These are phyloP conservation scores for Scleropages formosus DNA, from an alignment of 2,797 vertebrate genomes.

Conservation along the genomic window DNA sequence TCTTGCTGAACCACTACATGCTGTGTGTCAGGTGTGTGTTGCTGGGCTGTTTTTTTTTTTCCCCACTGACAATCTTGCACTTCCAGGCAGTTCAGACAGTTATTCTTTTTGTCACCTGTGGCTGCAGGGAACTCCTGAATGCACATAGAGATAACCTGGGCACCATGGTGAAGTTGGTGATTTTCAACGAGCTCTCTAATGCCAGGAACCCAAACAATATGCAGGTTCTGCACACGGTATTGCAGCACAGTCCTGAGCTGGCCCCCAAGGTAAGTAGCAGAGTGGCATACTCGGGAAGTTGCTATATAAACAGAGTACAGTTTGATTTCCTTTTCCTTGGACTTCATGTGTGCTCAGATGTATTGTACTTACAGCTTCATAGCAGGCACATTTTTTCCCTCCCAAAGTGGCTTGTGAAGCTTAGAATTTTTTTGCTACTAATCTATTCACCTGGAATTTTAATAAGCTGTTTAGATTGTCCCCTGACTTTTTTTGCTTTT, in stretches of 20 bases:
- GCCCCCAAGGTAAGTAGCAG: slow-evolving; percentile 81
- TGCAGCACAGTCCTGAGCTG: slow-evolving; percentile 93
- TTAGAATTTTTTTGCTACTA: too few relatives aligned
- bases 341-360: too few relatives aligned
- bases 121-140: slow-evolving; percentile 86
- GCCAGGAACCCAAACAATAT: slow-evolving; percentile 98
- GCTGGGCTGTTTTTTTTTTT: not conserved
- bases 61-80: not conserved
- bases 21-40: slow-evolving; percentile 80
- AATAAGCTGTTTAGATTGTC: too few relatives aligned
- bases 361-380: too few relatives aligned
- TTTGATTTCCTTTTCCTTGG: too few relatives aligned
- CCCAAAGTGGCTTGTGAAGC: too few relatives aligned
- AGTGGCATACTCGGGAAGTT: too few relatives aligned
- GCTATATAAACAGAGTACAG: too few relatives aligned
- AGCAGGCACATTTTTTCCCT: too few relatives aligned
- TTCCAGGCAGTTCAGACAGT: too few relatives aligned
- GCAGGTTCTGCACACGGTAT: slow-evolving; percentile 91
- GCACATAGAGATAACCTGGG: slow-evolving; percentile 91
- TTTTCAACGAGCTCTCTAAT: slow-evolving; percentile 95
- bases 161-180: slow-evolving; percentile 94
- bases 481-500: too few relatives aligned
- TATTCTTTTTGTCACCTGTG: not conserved
- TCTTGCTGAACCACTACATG: slow-evolving; percentile 98
- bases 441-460: too few relatives aligned